Evolutionary conservation across 1,140 invertebrate genomes (phyloP).

Genomic region (Idris sp.): DNA sequence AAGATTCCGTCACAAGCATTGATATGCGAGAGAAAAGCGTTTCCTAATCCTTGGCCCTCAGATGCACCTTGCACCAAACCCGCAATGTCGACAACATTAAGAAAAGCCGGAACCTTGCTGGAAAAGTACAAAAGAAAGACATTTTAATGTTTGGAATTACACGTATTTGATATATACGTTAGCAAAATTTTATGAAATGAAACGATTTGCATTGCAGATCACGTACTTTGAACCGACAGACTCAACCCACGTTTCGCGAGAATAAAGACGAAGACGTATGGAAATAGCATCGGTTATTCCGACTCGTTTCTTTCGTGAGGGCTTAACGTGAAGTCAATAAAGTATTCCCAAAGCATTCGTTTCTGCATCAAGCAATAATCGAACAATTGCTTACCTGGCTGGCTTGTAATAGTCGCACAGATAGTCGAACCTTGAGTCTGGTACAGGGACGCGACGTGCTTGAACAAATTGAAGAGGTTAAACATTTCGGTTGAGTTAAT

Average conservation of each 20-base stretch:
- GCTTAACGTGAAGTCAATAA: conserved; percentile 64
- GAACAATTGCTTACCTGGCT: conserved; percentile 84
- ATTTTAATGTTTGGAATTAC: too few relatives aligned
- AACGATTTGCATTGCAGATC: conserved; percentile 77
- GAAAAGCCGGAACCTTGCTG: conserved; percentile 97
- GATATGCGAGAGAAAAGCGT: conserved; percentile 99
- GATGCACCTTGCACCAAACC: conserved; percentile 98
- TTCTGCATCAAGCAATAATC: conserved; percentile 60
- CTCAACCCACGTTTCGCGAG: conserved; percentile 56
- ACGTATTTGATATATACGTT: too few relatives aligned
- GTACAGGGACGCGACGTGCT: conserved; percentile 97
- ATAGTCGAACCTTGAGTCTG: conserved; percentile 95
- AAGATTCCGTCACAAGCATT: conserved; percentile 99
- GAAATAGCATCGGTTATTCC: conserved; percentile 76
- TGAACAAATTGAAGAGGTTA: conserved; percentile 75
- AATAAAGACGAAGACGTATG: conserved; percentile 76
- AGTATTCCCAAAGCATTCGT: conserved; percentile 64
- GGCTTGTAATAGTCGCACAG: conserved; percentile 97
- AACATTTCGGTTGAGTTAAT: conserved; percentile 62
- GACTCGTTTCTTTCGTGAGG: conserved; percentile 72
- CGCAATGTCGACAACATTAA: conserved; percentile 99
- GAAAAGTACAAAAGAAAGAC: conserved; percentile 64
- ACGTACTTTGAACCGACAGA: conserved; percentile 63
- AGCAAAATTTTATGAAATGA: conserved; percentile 46
- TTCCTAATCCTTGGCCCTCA: conserved; percentile 98